Base-by-base conservation (phyloP, 92 coral and sea anemone genomes). In the Metridium senile region DNA sequence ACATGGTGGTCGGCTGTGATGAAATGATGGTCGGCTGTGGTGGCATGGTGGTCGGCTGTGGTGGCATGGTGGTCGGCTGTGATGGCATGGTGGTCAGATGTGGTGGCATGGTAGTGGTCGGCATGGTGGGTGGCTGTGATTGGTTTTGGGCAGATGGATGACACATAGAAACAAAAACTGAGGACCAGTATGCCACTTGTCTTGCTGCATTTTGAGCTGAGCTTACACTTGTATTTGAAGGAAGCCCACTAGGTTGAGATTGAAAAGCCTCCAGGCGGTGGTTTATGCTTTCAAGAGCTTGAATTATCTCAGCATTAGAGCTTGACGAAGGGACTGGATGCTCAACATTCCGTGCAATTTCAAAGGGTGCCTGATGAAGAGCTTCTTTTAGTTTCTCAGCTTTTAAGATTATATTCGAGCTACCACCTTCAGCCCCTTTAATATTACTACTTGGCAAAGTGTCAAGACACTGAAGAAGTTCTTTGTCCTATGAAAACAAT, bases 181-280 rank as follows among this genome's bases (percentile, higher is more conserved):
- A 75, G 0, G 81, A 75, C 71, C 81, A 75, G 32, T 75, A 62
- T 1, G 34, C 51, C 51, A 75, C 68, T 62, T 75, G 81, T n/a
- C 64, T 33, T 67, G 81, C 72, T 32, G 81, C 81, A 75, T 63
- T 75, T 57, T 61, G 58, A 9, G 81, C 81, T 62, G 64, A 75
- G 31, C 72, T 32, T 21, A 33, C 29, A 8, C 59, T 58, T n/a
- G n/a, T n/a, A 23, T 31, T 75, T 35, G 56, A 34, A 33, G 81
- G 81, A 2, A 58, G 65, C 43, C 59, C 65, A 19, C 33, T 51
- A 2, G 68, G 69, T 58, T 65, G 43, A 17, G 70, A 27, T 54
- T 74, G 68, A 58, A 74, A 74, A 54, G 79, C 68, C 29, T 17
- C 61, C 23, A 54, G 23, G 4, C 61, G 61, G 13, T 10, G 3